Evolutionary conservation across 2,113 vertebrate species (phyloP), one percentile per base, ranked within the genome.

Genomic region (Engystomops pustulosus): DNA sequence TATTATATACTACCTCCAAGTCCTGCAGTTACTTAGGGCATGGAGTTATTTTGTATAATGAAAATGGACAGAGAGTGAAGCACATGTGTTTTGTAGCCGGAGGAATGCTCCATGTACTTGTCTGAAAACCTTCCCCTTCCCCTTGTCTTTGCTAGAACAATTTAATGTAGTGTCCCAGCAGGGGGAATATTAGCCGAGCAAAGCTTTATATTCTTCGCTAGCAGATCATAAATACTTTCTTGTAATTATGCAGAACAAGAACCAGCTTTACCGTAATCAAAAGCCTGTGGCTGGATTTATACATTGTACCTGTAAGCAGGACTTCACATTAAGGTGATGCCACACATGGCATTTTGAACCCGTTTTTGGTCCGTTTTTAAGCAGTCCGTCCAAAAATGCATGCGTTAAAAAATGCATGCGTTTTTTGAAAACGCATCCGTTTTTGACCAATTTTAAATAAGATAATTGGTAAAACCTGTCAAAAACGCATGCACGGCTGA

Each of bases 181-280:
- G 58, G 58, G 25, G 58, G 11, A 14, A 30, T 60, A 60, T 60
- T 9, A 23, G n/a, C 2, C 18, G 20, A 53, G 51, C 51, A 53
- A n/a, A 53, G 51, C 51, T 53, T n/a, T 25, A 23, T 11, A 23
- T 11, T 60, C 10, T 60, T 4, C 11, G 8, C 58, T 60, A 12
- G 27, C 58, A 60, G 58, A 60, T 60, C 58, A 60, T 60, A 60
- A 60, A 60, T 60, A 60, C 27, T 58, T 60, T 25, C 58, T 60
- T 60, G 12, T 60, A 60, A 60, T 25, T 60, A 23, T 58, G 53
- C 23, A 27, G 58, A 60, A 60, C 3, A 60, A 25, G 7, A 58
- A 25, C 25, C 23, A 5, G 58, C 58, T 27, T 60, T 60, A 3
- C 25, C 15, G 58, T 25, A 25, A 25, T 25, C 23, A 30, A 60